Evolutionary conservation across 2,113 vertebrate genomes (phyloP).

Genomic region (Riparia riparia): DNA sequence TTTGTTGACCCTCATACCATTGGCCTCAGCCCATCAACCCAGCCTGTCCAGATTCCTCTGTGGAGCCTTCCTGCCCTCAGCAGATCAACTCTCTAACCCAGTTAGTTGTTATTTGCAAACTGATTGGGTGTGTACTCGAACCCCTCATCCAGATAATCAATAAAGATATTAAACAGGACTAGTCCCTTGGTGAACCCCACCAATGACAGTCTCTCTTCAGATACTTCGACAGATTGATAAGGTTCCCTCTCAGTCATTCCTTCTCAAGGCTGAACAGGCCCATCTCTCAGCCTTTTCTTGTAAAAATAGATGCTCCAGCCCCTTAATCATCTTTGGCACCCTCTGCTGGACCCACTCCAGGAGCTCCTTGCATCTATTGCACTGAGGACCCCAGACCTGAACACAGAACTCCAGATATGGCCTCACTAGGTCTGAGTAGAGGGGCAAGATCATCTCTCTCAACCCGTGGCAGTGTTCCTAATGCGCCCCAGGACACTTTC

Average conservation of each 20-base stretch:
- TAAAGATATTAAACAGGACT: neutral
- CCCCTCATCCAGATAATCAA: neutral
- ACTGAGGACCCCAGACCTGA: neutral
- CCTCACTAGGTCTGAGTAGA: neutral
- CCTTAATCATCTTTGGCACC: neutral
- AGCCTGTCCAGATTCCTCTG: neutral
- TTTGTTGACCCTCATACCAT: rapidly evolving
- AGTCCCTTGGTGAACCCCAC: neutral
- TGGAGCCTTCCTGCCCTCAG: neutral
- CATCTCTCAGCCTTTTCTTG: neutral
- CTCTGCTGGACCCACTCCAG: neutral
- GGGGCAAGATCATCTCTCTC: neutral
- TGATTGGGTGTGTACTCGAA: rapidly evolving
- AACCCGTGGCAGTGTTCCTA: neutral
- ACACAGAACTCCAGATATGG: neutral
- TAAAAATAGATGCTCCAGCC: neutral
- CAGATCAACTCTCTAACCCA: neutral
- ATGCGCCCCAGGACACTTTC: neutral
- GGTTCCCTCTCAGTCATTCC: neutral
- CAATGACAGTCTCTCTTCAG: neutral
- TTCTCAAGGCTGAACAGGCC: neutral
- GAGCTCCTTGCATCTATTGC: neutral
- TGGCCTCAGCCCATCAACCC: neutral
- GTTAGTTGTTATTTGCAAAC: neutral
- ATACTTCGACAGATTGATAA: neutral